Base-by-base conservation (phyloP, 2,797 vertebrate species). In the Melanotaenia maccullochi region DNA sequence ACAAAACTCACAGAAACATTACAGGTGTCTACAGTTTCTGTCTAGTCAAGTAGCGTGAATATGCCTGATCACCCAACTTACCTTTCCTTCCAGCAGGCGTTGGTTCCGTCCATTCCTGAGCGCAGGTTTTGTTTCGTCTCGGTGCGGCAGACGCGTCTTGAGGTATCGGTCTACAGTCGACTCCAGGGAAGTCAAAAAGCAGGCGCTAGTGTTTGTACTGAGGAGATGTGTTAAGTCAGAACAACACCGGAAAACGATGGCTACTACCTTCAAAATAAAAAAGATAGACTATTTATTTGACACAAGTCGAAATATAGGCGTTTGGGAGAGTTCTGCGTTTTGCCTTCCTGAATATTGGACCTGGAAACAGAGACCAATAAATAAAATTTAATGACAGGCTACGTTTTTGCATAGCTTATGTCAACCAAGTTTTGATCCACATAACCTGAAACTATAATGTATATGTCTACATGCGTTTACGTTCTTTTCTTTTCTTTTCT, bases 191-290 rank as follows among this genome's bases (percentile, higher is more conserved):
- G 78, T 9, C 84, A 73, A 55, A 57, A 76, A 73, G 85, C 85
- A 68, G 78, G 55, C 70, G 69, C 51, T 84, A 75, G 86, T 71
- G 86, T 83, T 70, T 81, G 65, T 68, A 65, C 25, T 5, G 47
- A 54, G 20, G 30, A 44, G 60, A 0, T 5, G 2, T n/a, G 71
- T 72, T 36, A 82, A 82, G 73, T 0, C 2, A 1, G 0, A 35
- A 0, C 20, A 49, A 9, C 58, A 65, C 73, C 70, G 73, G 74
- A 79, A 88, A 7, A 13, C 0, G 11, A 49, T 5, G 2, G 4
- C 1, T 0, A 11, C 35, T 1, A 24, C 74, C 73, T 89, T 90
- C 87, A 90, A 60, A 89, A 81, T 91, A 90, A 87, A 77, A 77
- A 25, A 6, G 14, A 13, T 25, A 9, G 3, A 1, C 20, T 44